phyloP scores from a whole-genome alignment of 2,113 vertebrate genomes.

The Danionella cerebrum region DNA sequence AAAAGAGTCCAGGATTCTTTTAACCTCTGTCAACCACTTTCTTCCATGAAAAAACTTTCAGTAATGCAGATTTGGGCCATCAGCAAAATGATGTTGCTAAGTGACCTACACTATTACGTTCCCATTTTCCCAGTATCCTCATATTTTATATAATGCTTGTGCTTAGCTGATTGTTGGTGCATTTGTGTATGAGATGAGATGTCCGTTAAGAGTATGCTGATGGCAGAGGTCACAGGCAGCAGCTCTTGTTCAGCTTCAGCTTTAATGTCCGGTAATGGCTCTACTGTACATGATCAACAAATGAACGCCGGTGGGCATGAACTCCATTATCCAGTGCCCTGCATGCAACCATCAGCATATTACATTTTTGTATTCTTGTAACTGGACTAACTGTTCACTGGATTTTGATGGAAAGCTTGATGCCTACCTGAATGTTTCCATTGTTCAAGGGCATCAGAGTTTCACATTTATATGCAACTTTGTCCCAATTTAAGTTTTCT shows the following conservation, averaged over 20 bases:
- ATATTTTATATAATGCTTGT: constrained; percentile 1
- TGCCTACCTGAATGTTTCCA: no score
- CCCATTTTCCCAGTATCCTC: background rate
- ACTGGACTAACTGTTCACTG: background rate
- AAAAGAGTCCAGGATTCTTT: no score
- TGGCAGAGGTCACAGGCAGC: constrained; percentile 20
- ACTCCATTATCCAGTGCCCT: constrained; percentile 35
- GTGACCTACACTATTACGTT: background rate
- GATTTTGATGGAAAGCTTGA: background rate
- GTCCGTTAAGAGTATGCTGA: constrained; percentile 13
- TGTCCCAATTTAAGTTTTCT: no score
- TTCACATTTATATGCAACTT: no score
- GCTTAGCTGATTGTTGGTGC: constrained; percentile 14
- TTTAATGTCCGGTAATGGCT: constrained; percentile 28
- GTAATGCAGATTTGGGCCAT: background rate
- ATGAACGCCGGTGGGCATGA: constrained; percentile 44
- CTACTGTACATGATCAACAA: constrained; percentile 44
- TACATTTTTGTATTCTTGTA: background rate
- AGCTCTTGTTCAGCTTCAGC: constrained; percentile 1
- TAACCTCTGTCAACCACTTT: background rate
- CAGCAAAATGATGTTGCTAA: background rate
- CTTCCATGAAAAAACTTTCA: background rate
- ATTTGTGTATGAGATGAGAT: constrained; percentile 7
- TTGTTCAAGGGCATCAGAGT: no score
- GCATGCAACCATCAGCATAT: constrained; percentile 17